A percentile compares a stretch with the other conserved stretches of the same genome.
These are phyloP conservation scores for Lordiphosa clarofinis DNA, from an alignment of 1,140 invertebrate genomes.

Conservation along the genomic window DNA sequence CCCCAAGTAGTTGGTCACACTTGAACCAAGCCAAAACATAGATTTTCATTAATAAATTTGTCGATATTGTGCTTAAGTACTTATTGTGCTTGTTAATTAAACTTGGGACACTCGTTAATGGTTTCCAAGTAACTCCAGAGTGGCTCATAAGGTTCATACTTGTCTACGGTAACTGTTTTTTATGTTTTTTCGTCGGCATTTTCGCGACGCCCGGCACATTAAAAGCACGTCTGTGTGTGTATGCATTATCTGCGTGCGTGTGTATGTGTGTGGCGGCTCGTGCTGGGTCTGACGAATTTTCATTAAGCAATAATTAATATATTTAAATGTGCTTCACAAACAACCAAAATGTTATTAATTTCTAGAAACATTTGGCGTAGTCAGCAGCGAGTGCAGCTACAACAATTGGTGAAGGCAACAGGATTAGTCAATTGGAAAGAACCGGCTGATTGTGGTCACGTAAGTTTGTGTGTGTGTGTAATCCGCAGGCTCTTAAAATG, in stretches of 20 bases:
- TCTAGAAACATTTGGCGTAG: conserved; percentile 63
- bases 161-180: conserved; percentile 22
- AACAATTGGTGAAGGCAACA: conserved; percentile 16
- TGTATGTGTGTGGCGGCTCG: conserved; percentile 48
- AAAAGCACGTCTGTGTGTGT: conserved; percentile 3
- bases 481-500: background rate
- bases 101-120: no score
- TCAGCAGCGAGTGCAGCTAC: conserved; percentile 47
- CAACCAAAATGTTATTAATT: conserved; percentile 64
- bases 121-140: no score
- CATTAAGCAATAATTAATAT: conserved; percentile 15
- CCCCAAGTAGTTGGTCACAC: background rate
- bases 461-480: conserved; percentile 56
- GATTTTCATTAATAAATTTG: conserved; percentile 6
- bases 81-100: background rate
- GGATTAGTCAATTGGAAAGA: conserved; percentile 6
- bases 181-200: conserved; percentile 43
- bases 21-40: conserved; percentile 61
- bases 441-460: conserved; percentile 62
- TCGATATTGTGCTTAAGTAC: background rate
- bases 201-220: conserved; percentile 68
- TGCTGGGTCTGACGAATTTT: conserved; percentile 21
- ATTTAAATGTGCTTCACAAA: background rate
- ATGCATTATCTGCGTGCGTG: conserved; percentile 15
- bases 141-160: conserved; percentile 17